Conservation (phyloP, 2,797 vertebrate species). For the Scyliorhinus canicula region DNA sequence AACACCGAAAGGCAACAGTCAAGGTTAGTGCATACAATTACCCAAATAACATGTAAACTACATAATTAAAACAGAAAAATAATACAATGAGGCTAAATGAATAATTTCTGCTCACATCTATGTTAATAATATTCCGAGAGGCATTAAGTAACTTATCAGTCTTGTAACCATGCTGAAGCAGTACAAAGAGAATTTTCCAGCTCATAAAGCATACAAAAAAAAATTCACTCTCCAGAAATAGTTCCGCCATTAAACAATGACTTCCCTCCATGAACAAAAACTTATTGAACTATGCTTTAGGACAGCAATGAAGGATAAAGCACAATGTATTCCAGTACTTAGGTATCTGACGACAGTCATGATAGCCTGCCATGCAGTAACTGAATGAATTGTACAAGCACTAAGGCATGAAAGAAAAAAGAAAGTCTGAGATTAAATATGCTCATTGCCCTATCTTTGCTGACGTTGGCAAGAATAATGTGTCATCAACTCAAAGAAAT, state of each 20-base stretch:
- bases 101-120: background rate
- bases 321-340: slow-evolving; percentile 16
- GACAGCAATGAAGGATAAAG: slow-evolving; percentile 16
- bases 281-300: background rate
- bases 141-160: background rate
- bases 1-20: background rate
- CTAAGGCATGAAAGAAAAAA: background rate
- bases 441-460: background rate
- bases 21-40: background rate
- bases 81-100: background rate
- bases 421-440: slow-evolving; percentile 6
- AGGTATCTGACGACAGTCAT: background rate
- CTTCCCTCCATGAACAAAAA: background rate
- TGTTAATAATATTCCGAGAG: background rate
- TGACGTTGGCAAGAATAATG: background rate
- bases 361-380: background rate
- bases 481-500: background rate
- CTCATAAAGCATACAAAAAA: background rate
- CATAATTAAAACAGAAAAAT: background rate
- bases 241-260: background rate
- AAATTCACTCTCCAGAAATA: background rate
- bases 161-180: background rate
- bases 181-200: background rate
- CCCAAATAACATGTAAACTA: background rate
- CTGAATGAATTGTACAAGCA: background rate